Evolutionary conservation across 2,888 invertebrate species (phyloP).

Genomic region (Trisateles emortualis): DNA sequence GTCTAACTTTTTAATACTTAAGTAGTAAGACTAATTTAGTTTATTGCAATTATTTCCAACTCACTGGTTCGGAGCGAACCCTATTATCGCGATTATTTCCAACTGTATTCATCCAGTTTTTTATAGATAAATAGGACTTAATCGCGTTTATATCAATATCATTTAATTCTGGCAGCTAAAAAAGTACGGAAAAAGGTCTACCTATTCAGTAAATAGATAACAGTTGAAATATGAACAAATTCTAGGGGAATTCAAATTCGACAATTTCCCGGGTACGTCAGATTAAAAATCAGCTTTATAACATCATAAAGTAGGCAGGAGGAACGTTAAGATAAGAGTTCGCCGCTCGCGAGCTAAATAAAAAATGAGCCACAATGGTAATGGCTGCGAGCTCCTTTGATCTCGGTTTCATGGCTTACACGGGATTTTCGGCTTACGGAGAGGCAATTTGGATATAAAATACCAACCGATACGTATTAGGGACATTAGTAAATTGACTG

Average conservation of each 20-base stretch:
- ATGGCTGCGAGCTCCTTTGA: constrained; percentile 81
- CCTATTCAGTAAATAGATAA: constrained; percentile 45
- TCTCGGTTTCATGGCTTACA: constrained; percentile 84
- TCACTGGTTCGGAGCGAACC: no score
- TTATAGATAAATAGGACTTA: no score
- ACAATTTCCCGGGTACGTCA: constrained; percentile 73
- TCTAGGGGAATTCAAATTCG: constrained; percentile 59
- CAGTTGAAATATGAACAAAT: constrained; percentile 46
- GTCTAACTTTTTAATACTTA: no score
- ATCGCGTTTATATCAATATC: no score
- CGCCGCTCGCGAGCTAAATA: constrained; percentile 76
- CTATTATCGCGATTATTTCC: no score
- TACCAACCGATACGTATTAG: constrained; percentile 78
- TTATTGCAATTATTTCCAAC: no score
- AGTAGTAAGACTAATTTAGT: no score
- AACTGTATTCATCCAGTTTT: no score
- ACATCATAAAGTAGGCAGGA: constrained; percentile 82
- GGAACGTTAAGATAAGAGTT: constrained; percentile 82
- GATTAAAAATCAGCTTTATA: constrained; percentile 87
- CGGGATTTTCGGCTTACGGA: constrained; percentile 77
- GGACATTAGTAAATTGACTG: constrained; percentile 81
- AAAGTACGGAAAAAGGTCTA: no score
- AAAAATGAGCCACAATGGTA: constrained; percentile 87
- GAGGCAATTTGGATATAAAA: constrained; percentile 84
- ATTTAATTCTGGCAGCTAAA: no score